Evolutionary conservation across 2,113 vertebrate species (phyloP).

Genomic region (Hylia prasina): DNA sequence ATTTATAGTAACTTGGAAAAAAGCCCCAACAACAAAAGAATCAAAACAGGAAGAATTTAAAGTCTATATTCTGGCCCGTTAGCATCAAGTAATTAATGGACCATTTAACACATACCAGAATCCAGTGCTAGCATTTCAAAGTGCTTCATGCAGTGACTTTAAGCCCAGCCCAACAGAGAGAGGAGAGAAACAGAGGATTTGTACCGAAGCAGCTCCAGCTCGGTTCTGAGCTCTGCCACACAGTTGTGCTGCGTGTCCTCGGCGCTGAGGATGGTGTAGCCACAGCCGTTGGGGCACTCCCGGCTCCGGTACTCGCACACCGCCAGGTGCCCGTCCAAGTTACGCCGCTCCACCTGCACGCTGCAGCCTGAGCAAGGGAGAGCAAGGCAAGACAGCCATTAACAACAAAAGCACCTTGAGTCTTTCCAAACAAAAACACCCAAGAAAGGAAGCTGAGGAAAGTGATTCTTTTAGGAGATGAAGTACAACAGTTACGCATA

Average conservation of each 20-base stretch:
- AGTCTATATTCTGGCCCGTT: neutral
- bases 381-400: neutral
- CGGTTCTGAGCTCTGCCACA: constrained; percentile 80
- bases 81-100: neutral
- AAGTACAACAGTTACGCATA: neutral
- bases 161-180: neutral
- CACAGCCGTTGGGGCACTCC: constrained; percentile 81
- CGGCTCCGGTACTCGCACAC: constrained; percentile 81
- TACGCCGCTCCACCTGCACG: constrained; percentile 75
- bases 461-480: neutral
- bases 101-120: neutral
- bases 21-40: neutral
- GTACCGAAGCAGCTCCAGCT: constrained; percentile 85
- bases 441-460: neutral
- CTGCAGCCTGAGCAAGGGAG: constrained; percentile 71
- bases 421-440: neutral
- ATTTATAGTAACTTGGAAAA: neutral
- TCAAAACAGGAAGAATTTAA: neutral
- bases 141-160: neutral
- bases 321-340: constrained; percentile 78
- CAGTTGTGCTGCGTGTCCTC: constrained; percentile 83
- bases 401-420: neutral
- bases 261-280: constrained; percentile 72
- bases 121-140: neutral
- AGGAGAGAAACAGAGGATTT: neutral